Conservation (phyloP, 1,140 invertebrate genomes). For the Euschistus heros region DNA sequence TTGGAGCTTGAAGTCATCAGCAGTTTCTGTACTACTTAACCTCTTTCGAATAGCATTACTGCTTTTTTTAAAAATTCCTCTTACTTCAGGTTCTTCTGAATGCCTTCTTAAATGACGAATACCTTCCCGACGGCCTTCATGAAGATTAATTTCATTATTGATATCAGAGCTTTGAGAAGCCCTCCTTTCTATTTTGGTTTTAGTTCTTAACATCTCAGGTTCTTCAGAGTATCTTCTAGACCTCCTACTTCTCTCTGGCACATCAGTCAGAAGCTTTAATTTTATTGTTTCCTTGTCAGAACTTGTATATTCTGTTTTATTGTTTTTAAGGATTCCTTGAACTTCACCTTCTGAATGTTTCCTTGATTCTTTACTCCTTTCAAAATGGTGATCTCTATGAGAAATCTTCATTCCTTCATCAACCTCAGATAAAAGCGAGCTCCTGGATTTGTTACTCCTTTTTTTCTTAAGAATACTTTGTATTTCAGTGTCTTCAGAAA, state of each 20-base stretch:
- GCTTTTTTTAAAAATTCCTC: no score
- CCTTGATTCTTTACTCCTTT: background rate
- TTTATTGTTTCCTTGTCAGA: background rate
- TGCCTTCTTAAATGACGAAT: no score
- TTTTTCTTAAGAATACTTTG: no score
- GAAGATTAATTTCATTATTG: no score
- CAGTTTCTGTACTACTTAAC: background rate
- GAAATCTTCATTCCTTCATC: no score
- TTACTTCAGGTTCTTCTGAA: no score
- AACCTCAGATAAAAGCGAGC: no score
- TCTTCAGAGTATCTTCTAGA: background rate
- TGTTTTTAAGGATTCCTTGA: background rate
- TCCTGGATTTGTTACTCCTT: no score
- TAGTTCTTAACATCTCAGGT: background rate
- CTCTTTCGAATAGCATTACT: no score
- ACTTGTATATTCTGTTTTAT: background rate
- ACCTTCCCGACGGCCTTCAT: no score
- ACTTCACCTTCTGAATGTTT: background rate
- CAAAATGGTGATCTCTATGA: background rate
- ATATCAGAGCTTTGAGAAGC: no score
- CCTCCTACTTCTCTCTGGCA: background rate
- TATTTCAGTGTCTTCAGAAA: no score
- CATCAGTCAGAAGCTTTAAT: background rate
- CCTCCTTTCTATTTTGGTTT: background rate
- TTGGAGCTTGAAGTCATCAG: background rate